Conservation (phyloP, 2,113 vertebrate genomes). For the Electrona antarctica region DNA sequence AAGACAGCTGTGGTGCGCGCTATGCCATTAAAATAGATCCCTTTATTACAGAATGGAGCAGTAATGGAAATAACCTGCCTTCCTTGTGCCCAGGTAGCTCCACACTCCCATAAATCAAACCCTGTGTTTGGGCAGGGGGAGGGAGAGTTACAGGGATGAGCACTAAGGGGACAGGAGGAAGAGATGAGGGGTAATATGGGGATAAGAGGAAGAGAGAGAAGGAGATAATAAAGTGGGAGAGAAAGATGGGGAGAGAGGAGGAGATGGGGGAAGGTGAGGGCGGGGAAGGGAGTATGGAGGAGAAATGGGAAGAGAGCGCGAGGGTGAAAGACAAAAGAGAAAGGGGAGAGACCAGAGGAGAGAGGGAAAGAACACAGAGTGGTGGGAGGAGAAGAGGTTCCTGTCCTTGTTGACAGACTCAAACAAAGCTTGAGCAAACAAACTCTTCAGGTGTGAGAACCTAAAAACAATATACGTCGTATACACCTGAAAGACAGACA, state of each 20-base stretch:
- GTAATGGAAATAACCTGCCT: slow-evolving; percentile 63
- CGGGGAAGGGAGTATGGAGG: neutral
- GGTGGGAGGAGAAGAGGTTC: slow-evolving; percentile 65
- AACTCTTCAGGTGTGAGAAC: slow-evolving; percentile 57
- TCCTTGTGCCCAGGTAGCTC: slow-evolving; percentile 50
- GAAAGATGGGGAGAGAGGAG: neutral
- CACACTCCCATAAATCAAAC: slow-evolving; percentile 66
- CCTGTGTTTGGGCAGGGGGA: slow-evolving; percentile 20
- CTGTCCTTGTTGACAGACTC: slow-evolving; percentile 72
- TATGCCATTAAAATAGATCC: slow-evolving; percentile 51
- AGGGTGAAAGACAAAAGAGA: slow-evolving; percentile 45
- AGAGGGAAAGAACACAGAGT: slow-evolving; percentile 29
- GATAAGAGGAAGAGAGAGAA: slow-evolving; percentile 13
- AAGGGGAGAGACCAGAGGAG: neutral
- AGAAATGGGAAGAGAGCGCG: no score
- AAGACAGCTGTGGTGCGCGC: slow-evolving; percentile 47
- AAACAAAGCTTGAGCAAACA: slow-evolving; percentile 68
- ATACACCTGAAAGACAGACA: neutral
- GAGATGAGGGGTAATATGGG: slow-evolving; percentile 18
- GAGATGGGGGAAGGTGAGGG: neutral
- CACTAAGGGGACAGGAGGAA: neutral
- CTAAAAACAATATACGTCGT: slow-evolving; percentile 17
- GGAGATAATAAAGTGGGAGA: neutral
- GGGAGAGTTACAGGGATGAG: neutral
- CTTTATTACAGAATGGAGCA: slow-evolving; percentile 56